Percentiles rank a stretch among this genome's conserved stretches.
These are phyloP conservation scores for Fregata magnificens DNA, from an alignment of 2,113 vertebrate species.

Conservation along the genomic window DNA sequence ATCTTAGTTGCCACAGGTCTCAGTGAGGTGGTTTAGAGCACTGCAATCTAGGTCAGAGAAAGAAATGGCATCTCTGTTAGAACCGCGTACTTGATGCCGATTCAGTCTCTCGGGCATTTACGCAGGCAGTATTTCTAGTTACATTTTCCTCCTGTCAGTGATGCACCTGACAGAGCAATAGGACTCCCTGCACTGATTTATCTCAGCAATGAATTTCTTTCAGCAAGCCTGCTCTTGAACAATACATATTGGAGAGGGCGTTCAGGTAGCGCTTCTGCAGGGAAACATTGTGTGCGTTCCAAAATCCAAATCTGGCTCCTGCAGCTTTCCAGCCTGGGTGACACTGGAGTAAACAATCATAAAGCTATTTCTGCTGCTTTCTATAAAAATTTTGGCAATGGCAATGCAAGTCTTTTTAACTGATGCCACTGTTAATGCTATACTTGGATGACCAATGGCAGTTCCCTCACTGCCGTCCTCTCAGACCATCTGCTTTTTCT, in stretches of 20 bases:
- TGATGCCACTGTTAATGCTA: background rate
- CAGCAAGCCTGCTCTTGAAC: background rate
- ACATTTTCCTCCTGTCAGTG: background rate
- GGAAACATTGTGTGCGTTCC: accelerated
- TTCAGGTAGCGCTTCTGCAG: background rate
- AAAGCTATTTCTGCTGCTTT: background rate
- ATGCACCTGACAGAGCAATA: background rate
- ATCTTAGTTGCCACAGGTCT: background rate
- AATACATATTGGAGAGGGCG: accelerated
- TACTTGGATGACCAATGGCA: background rate
- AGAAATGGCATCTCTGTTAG: background rate
- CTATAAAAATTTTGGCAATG: background rate
- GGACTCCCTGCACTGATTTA: background rate
- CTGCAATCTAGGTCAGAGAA: background rate
- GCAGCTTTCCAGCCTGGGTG: background rate
- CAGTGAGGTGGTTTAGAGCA: background rate
- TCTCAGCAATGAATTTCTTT: background rate
- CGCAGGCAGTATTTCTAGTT: background rate
- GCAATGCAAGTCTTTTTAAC: background rate
- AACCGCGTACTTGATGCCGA: accelerated
- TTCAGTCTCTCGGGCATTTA: background rate
- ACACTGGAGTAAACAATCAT: background rate
- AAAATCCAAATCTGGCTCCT: background rate
- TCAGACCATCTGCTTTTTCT: background rate
- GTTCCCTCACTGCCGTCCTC: background rate